Evolutionary conservation across 2,888 invertebrate species (phyloP).

Genomic region (Oegoconia quadripuncta): DNA sequence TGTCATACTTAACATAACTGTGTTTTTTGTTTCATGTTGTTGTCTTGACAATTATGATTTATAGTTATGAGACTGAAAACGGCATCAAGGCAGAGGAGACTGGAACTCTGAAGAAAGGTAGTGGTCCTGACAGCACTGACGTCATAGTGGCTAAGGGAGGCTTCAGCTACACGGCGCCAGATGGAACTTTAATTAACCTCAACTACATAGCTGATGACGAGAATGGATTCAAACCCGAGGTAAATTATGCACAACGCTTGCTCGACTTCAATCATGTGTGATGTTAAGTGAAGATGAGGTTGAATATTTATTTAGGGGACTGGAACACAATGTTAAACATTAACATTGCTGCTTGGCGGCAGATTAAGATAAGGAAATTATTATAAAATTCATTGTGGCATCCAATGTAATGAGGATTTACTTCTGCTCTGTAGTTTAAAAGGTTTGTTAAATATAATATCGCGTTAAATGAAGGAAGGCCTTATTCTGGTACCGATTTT

Average conservation of each 20-base stretch:
- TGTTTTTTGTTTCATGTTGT: slow-evolving; percentile 1
- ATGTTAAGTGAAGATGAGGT: no score
- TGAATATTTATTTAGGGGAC: no score
- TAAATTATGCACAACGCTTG: slow-evolving; percentile 21
- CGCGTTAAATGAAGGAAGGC: no score
- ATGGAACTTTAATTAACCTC: slow-evolving; percentile 83
- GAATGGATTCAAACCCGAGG: slow-evolving; percentile 79
- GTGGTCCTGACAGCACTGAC: slow-evolving; percentile 82
- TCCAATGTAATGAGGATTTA: no score
- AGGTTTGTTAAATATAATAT: no score
- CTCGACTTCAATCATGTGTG: no score
- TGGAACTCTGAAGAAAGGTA: slow-evolving; percentile 86
- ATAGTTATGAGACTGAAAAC: slow-evolving; percentile 88
- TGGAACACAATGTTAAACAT: no score
- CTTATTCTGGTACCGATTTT: no score
- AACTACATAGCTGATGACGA: slow-evolving; percentile 86
- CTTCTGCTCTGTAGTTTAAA: slow-evolving; percentile 9
- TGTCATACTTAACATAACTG: slow-evolving; percentile 3
- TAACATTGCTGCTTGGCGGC: no score
- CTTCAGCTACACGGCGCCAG: slow-evolving; percentile 84
- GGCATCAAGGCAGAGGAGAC: slow-evolving; percentile 90
- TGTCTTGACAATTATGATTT: slow-evolving; percentile 24
- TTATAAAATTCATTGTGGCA: no score
- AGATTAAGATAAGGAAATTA: no score
- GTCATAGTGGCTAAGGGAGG: slow-evolving; percentile 84